Percentiles rank a stretch among this genome's conserved stretches.
phyloP scores from a whole-genome alignment of 2,113 vertebrate genomes.

The Jacana jacana region DNA sequence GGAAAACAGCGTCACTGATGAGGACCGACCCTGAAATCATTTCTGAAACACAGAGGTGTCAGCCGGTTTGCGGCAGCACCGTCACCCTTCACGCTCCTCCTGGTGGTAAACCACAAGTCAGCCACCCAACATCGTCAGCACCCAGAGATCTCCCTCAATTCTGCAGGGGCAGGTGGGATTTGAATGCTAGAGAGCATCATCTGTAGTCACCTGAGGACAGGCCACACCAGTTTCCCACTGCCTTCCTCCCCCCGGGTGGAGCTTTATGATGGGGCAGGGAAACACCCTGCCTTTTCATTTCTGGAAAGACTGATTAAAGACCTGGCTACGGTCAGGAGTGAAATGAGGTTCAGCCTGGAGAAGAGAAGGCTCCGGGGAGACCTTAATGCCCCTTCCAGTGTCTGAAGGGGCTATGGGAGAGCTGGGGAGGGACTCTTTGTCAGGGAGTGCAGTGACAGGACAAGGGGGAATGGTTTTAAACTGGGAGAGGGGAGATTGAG shows the following conservation, averaged over 20 bases:
- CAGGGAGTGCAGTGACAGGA: no score
- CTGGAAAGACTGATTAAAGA: neutral
- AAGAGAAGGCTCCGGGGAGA: no score
- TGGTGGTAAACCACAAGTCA: neutral
- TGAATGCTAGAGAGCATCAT: neutral
- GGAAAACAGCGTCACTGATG: constrained; percentile 93
- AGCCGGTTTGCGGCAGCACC: neutral
- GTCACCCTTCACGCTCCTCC: rapidly evolving
- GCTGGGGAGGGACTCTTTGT: no score
- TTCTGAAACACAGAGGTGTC: constrained; percentile 57
- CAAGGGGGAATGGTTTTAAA: no score
- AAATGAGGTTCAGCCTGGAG: neutral
- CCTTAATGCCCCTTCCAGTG: no score
- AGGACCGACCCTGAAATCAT: constrained; percentile 87
- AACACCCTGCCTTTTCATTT: neutral
- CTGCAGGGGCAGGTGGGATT: neutral
- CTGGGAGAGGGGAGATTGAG: no score
- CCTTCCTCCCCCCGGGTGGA: neutral
- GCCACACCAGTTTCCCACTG: neutral
- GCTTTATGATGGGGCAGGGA: neutral
- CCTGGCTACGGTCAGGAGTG: neutral
- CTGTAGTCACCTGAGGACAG: neutral
- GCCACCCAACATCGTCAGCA: rapidly evolving
- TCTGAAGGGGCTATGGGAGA: no score
- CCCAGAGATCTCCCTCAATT: neutral